Conservation (phyloP, 2,113 vertebrate genomes). For the Gyps fulvus region DNA sequence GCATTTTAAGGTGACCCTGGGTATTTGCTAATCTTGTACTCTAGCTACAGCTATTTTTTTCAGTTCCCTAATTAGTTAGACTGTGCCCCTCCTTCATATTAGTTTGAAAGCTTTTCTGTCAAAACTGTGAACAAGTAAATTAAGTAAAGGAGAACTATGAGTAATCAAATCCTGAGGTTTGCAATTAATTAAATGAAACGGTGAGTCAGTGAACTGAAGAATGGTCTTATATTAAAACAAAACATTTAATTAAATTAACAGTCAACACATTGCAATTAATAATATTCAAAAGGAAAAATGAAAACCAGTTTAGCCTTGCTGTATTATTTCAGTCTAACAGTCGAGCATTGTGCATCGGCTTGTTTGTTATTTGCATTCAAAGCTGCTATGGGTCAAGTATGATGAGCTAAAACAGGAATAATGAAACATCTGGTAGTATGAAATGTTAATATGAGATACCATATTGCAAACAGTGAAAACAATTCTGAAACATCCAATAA, state of each 20-base stretch:
- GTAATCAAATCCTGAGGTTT: constrained; percentile 66
- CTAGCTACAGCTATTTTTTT: background rate
- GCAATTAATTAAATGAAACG: constrained; percentile 72
- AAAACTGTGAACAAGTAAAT: constrained; percentile 71
- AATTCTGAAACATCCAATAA: constrained; percentile 36
- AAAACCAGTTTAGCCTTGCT: constrained; percentile 40
- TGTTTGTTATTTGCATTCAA: constrained; percentile 53
- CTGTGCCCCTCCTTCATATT: constrained; percentile 42
- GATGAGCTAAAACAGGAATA: constrained; percentile 53
- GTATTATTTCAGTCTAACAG: constrained; percentile 36
- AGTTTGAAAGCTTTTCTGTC: constrained; percentile 66
- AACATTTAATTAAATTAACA: constrained; percentile 73
- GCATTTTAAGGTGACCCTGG: constrained; percentile 7
- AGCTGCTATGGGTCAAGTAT: constrained; percentile 54
- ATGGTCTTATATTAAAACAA: constrained; percentile 65
- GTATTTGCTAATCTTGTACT: background rate
- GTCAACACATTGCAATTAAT: constrained; percentile 63
- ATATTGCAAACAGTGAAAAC: constrained; percentile 47
- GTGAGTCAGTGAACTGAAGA: constrained; percentile 59
- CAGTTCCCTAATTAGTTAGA: constrained; percentile 35
- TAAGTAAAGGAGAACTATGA: constrained; percentile 63
- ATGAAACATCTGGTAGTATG: constrained; percentile 61
- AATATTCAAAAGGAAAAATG: constrained; percentile 52
- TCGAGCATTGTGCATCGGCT: background rate
- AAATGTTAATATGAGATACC: constrained; percentile 56